These are phyloP conservation scores for Lutraria lutraria DNA, from an alignment of 2,888 invertebrate genomes.

Conservation along the genomic window DNA sequence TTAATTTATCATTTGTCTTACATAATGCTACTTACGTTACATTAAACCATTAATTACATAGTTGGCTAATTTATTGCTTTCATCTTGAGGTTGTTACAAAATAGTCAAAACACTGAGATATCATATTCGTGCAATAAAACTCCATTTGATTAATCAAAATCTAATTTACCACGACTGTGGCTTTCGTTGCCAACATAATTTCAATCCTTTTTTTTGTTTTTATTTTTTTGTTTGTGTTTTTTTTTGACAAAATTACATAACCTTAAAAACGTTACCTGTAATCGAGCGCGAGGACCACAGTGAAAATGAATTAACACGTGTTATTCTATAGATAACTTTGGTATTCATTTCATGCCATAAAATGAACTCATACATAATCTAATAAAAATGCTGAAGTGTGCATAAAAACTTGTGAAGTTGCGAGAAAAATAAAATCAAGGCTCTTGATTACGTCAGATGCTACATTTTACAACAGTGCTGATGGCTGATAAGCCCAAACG, in stretches of 20 bases:
- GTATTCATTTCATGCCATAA: not conserved
- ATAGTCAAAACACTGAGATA: not conserved
- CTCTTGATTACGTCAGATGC: no score
- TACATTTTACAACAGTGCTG: no score
- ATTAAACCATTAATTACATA: constrained; percentile 8
- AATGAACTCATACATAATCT: not conserved
- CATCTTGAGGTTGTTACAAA: not conserved
- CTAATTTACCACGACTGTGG: no score
- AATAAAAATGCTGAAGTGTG: not conserved
- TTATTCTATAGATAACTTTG: not conserved
- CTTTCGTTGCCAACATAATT: no score
- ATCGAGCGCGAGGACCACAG: not conserved
- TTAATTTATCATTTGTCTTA: constrained; percentile 6
- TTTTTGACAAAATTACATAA: not conserved
- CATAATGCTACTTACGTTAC: not conserved
- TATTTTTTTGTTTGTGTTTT: not conserved
- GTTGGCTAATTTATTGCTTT: not conserved
- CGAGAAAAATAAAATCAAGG: not conserved
- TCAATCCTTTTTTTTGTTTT: no score
- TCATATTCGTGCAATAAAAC: not conserved
- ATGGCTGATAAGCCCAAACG: no score
- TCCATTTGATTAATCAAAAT: not conserved
- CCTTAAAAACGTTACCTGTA: not conserved
- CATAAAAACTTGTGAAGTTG: not conserved
- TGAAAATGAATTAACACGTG: not conserved